phyloP scores from a whole-genome alignment of 2,888 invertebrate genomes.

The Apoderus coryli region DNA sequence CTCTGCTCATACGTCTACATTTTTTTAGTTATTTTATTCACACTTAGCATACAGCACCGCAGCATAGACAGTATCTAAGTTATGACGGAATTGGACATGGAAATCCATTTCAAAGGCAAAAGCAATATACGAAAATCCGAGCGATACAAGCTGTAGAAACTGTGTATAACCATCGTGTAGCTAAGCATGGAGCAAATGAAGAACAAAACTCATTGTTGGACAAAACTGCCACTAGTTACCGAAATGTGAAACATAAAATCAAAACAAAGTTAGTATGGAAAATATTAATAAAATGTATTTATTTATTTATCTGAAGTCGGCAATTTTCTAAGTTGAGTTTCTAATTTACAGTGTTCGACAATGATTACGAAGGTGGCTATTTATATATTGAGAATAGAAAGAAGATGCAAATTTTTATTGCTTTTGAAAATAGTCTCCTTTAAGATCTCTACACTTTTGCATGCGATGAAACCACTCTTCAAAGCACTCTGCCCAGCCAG shows the following conservation, averaged over 20 bases:
- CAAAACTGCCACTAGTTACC: constrained; percentile 35
- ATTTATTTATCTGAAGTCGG: too few relatives aligned
- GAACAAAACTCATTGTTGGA: constrained; percentile 51
- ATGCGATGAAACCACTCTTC: too few relatives aligned
- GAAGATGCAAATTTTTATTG: too few relatives aligned
- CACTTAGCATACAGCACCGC: constrained; percentile 68
- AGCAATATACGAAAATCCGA: constrained; percentile 54
- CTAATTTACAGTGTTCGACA: too few relatives aligned
- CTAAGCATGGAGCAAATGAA: constrained; percentile 44
- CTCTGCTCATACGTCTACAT: too few relatives aligned
- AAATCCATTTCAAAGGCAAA: constrained; percentile 61
- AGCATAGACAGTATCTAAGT: constrained; percentile 72
- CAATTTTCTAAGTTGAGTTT: too few relatives aligned
- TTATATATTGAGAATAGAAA: too few relatives aligned
- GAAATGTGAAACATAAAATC: constrained; percentile 53
- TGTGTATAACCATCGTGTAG: constrained; percentile 43
- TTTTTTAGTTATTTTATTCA: constrained; percentile 11
- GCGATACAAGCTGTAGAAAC: constrained; percentile 57
- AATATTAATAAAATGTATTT: constrained; percentile 1
- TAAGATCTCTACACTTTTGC: too few relatives aligned
- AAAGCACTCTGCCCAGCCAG: too few relatives aligned
- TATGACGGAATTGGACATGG: constrained; percentile 70
- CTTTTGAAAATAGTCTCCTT: too few relatives aligned
- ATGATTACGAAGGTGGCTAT: too few relatives aligned
- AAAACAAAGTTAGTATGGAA: constrained; percentile 49